A percentile compares a stretch with the other conserved stretches of the same genome.
Evolutionary conservation across 2,797 vertebrate genomes (phyloP).

Genomic region (Sebastes diaconus): DNA sequence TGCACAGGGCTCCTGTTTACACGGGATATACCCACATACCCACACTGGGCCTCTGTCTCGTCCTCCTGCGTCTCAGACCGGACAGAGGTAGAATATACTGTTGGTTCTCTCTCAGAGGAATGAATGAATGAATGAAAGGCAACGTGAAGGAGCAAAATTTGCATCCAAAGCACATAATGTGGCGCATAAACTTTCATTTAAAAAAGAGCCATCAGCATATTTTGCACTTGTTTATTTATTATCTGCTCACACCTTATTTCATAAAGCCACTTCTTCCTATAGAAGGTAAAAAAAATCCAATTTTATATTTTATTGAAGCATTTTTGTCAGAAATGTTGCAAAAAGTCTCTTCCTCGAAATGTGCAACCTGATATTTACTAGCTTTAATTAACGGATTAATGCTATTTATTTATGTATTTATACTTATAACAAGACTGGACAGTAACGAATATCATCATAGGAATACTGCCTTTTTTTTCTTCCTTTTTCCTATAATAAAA

Average conservation of each 20-base stretch:
- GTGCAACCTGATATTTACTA: background rate
- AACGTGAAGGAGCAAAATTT: constrained; percentile 4
- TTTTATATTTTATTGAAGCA: background rate
- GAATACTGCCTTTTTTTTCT: too few species aligned
- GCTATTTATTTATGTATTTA: background rate
- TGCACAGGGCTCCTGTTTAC: constrained; percentile 81
- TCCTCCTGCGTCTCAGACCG: constrained; percentile 40
- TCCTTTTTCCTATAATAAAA: background rate
- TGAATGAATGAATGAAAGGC: background rate
- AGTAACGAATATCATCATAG: background rate
- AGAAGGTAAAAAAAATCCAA: background rate
- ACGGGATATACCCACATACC: constrained; percentile 74
- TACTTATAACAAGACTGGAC: background rate
- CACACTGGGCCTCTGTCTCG: constrained; percentile 69
- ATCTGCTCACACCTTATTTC: background rate
- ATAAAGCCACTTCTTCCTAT: background rate
- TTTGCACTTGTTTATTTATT: background rate
- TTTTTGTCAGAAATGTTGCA: background rate
- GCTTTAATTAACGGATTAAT: background rate
- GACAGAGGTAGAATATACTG: constrained; percentile 44
- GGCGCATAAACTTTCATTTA: background rate
- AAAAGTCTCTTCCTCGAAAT: background rate
- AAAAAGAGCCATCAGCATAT: background rate
- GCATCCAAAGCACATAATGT: background rate
- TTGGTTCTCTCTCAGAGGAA: constrained; percentile 1